A percentile compares a stretch with the other conserved stretches of the same genome.
These are phyloP conservation scores for Lethenteron reissneri DNA, from an alignment of 2,113 vertebrate species.

Conservation along the genomic window DNA sequence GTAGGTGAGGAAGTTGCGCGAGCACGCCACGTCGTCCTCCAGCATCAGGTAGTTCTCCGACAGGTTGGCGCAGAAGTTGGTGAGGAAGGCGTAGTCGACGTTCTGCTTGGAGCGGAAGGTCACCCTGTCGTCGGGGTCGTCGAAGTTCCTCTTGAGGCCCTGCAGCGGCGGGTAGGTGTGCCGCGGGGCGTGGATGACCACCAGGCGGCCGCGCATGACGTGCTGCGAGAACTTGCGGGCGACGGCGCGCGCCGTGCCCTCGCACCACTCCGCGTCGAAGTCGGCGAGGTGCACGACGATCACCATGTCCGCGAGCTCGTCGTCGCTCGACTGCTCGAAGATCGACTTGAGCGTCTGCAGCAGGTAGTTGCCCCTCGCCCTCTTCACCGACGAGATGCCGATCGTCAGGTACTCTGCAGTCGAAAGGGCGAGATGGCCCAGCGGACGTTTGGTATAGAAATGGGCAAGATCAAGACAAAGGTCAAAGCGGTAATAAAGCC, in stretches of 20 bases:
- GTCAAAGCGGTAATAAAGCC: no score
- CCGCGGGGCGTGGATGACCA: constrained; percentile 46
- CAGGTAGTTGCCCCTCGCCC: constrained; percentile 23
- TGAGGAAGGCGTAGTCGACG: constrained; percentile 54
- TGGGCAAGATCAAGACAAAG: no score
- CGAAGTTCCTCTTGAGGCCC: constrained; percentile 91
- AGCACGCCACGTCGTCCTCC: constrained; percentile 82
- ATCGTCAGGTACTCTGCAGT: no score
- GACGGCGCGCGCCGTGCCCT: constrained; percentile 13
- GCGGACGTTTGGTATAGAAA: no score
- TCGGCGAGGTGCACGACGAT: constrained; percentile 50
- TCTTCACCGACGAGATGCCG: no score
- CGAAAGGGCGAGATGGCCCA: no score
- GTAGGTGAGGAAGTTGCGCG: constrained; percentile 76
- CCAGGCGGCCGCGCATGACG: constrained; percentile 25
- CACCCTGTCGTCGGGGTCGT: constrained; percentile 72
- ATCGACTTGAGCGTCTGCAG: constrained; percentile 33
- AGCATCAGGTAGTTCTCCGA: constrained; percentile 95
- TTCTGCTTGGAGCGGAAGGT: constrained; percentile 96
- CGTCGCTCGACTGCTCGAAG: constrained; percentile 30
- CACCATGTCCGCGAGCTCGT: constrained; percentile 35
- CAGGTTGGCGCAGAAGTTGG: constrained; percentile 91
- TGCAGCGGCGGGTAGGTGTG: constrained; percentile 70
- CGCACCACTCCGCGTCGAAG: constrained; percentile 23
- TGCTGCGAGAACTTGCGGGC: constrained; percentile 18